phyloP scores from a whole-genome alignment of 1,140 invertebrate species.

The Anoplophora glabripennis region DNA sequence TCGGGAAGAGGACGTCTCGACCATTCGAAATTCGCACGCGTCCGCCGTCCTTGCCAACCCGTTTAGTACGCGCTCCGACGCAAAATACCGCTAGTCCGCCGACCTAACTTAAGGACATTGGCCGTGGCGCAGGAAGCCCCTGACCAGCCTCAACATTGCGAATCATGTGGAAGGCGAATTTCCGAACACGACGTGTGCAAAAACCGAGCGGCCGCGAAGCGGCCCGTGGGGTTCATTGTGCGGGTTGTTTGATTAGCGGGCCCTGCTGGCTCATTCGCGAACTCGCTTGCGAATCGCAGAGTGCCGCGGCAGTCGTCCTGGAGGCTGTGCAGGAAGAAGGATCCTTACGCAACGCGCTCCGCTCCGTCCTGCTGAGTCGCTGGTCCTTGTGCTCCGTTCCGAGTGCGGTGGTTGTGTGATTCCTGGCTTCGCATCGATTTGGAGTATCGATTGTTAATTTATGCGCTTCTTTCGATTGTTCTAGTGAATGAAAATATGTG shows the following conservation, averaged over 20 bases:
- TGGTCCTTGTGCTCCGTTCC: no score
- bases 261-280: slow-evolving; percentile 6
- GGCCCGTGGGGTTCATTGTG: slow-evolving; percentile 8
- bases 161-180: slow-evolving; percentile 34
- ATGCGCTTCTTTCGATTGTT: no score
- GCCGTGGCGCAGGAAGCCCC: slow-evolving; percentile 37
- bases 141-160: slow-evolving; percentile 46
- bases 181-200: slow-evolving; percentile 28
- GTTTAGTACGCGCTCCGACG: slow-evolving; percentile 25
- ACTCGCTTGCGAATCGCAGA: neutral
- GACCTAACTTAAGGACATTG: slow-evolving; percentile 47
- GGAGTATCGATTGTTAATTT: no score
- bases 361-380: slow-evolving; percentile 1
- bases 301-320: neutral
- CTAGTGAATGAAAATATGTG: no score
- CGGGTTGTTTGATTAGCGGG: neutral
- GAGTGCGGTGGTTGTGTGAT: no score
- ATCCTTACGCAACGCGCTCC: neutral
- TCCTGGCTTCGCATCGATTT: no score
- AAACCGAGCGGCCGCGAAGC: slow-evolving; percentile 20
- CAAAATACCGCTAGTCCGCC: slow-evolving; percentile 41
- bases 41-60: slow-evolving; percentile 11
- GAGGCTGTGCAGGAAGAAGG: neutral
- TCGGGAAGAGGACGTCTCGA: no score
- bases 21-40: neutral